These are phyloP conservation scores for Apostichopus californicus DNA, from an alignment of 35 echinoderm and acorn worm genomes.

Conservation along the genomic window DNA sequence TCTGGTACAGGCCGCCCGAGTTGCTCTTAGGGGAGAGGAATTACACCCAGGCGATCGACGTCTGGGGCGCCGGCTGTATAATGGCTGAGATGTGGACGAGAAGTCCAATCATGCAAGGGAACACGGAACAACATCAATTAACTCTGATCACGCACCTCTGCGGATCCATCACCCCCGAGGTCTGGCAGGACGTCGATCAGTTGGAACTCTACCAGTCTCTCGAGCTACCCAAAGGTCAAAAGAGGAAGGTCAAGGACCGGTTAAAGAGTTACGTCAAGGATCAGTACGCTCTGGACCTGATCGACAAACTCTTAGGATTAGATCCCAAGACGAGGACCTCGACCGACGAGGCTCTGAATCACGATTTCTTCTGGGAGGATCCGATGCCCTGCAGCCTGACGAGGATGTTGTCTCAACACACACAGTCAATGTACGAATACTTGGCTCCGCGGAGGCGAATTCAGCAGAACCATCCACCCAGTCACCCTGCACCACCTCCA, in stretches of 20 bases:
- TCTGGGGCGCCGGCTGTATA: constrained; percentile 97
- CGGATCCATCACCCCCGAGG: constrained; percentile 78
- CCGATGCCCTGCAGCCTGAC: constrained; percentile 81
- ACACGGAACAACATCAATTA: constrained; percentile 96
- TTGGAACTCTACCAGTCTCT: constrained; percentile 82
- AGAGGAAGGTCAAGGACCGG: constrained; percentile 92
- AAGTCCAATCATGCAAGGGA: constrained; percentile 98
- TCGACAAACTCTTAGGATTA: constrained; percentile 79
- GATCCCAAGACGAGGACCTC: constrained; percentile 76
- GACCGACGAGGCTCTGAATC: constrained; percentile 84
- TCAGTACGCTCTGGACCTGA: constrained; percentile 88
- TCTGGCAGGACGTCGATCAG: constrained; percentile 83
- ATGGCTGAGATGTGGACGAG: constrained; percentile 99
- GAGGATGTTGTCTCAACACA: constrained; percentile 87
- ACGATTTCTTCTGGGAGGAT: constrained; percentile 96
- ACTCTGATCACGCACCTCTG: constrained; percentile 90
- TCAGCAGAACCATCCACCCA: constrained; percentile 41
- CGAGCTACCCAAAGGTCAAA: constrained; percentile 87
- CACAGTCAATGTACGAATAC: constrained; percentile 96
- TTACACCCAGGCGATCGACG: constrained; percentile 85
- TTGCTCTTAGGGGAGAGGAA: constrained; percentile 95
- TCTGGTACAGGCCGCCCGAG: constrained; percentile 98
- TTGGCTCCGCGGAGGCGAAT: constrained; percentile 71
- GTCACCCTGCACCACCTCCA: constrained; percentile 35
- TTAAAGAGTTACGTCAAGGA: constrained; percentile 93